Percentiles rank a stretch among this genome's conserved stretches.
Evolutionary conservation across 2,888 invertebrate species (phyloP).

Genomic region (Theretra japonica): DNA sequence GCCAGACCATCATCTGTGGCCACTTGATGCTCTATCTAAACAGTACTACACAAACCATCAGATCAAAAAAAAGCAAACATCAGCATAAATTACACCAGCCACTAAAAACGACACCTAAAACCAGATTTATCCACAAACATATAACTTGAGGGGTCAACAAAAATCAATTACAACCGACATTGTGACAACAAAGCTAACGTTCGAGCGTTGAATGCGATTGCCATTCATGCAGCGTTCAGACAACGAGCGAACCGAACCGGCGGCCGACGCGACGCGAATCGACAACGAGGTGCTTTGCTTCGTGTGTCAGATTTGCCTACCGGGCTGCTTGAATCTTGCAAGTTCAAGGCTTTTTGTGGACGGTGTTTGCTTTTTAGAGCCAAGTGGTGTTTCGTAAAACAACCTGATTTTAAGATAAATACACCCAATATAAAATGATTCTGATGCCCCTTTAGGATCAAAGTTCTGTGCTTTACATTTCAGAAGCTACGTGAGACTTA

Average conservation of each 20-base stretch:
- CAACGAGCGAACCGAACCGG: conserved; percentile 29
- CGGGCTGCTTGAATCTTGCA: background rate
- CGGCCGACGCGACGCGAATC: conserved; percentile 29
- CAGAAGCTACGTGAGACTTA: too few species aligned
- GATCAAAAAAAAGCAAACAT: too few species aligned
- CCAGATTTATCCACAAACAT: conserved; percentile 26
- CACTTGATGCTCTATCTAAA: too few species aligned
- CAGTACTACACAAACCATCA: too few species aligned
- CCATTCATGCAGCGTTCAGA: conserved; percentile 28
- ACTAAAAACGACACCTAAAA: background rate
- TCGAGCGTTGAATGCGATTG: conserved; percentile 11
- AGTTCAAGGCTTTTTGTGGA: conserved; percentile 16
- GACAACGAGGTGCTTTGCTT: background rate
- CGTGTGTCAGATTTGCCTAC: conserved; percentile 22
- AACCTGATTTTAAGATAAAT: background rate
- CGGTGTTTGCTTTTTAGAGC: background rate
- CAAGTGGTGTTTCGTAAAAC: background rate
- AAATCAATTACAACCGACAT: conserved; percentile 21
- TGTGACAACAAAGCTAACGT: conserved; percentile 11
- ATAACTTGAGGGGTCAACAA: conserved; percentile 30
- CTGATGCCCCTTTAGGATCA: too few species aligned
- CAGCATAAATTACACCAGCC: too few species aligned
- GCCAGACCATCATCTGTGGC: too few species aligned
- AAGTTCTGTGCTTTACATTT: too few species aligned
- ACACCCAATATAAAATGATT: too few species aligned